Conservation (phyloP, 2,888 invertebrate species). For the Limenitis camilla region DNA sequence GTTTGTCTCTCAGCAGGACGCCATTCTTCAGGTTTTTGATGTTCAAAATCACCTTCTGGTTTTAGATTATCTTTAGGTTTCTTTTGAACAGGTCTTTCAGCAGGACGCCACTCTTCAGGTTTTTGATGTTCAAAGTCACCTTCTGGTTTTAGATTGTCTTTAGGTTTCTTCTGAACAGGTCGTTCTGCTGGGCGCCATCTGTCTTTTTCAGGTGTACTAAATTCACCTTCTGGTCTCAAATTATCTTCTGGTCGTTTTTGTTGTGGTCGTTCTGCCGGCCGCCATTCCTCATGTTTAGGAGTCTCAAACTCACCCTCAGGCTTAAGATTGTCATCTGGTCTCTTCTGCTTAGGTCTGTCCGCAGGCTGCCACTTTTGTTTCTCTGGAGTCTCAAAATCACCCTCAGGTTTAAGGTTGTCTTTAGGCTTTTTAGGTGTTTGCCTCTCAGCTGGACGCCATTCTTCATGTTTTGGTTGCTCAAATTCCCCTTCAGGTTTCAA, state of each 20-base stretch:
- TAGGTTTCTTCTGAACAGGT: slow-evolving; percentile 50
- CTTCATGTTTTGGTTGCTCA: slow-evolving; percentile 45
- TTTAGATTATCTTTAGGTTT: slow-evolving; percentile 71
- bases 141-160: slow-evolving; percentile 71
- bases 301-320: slow-evolving; percentile 75
- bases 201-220: slow-evolving; percentile 63
- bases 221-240: slow-evolving; percentile 72
- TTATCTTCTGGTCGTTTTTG: slow-evolving; percentile 61
- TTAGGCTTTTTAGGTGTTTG: slow-evolving; percentile 45
- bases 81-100: slow-evolving; percentile 46
- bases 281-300: too few species aligned
- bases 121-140: slow-evolving; percentile 61
- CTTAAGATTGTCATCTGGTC: slow-evolving; percentile 73
- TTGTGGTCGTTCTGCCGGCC: slow-evolving; percentile 43
- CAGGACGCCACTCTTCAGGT: slow-evolving; percentile 45
- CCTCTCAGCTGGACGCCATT: slow-evolving; percentile 50
- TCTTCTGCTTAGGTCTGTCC: slow-evolving; percentile 66
- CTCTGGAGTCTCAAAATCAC: slow-evolving; percentile 51
- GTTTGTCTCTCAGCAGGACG: slow-evolving; percentile 58
- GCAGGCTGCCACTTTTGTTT: slow-evolving; percentile 63
- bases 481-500: slow-evolving; percentile 72
- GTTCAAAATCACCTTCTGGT: slow-evolving; percentile 72
- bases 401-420: slow-evolving; percentile 70
- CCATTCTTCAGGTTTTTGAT: slow-evolving; percentile 42
- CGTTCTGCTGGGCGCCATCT: slow-evolving; percentile 56